These are phyloP conservation scores for Taenaris catops DNA, from an alignment of 2,888 invertebrate genomes.

Conservation along the genomic window DNA sequence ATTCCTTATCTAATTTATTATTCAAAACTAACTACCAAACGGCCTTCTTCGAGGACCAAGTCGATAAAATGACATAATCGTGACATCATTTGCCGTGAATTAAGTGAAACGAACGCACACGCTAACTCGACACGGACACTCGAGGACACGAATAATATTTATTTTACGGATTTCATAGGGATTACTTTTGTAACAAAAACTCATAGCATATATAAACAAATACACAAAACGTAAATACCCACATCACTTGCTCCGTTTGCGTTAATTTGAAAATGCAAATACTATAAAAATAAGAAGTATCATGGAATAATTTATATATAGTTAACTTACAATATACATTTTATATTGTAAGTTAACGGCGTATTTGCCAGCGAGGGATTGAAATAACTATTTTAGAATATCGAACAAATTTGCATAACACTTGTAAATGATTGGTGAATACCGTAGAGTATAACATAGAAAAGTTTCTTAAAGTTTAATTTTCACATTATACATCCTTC, in stretches of 20 bases:
- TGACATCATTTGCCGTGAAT: constrained; percentile 30
- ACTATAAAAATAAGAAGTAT: neutral
- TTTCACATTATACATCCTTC: no score
- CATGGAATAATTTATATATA: no score
- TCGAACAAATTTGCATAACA: no score
- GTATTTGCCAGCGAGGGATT: no score
- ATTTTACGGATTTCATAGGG: constrained; percentile 7
- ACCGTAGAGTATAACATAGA: no score
- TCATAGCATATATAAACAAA: neutral
- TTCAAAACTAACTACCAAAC: constrained; percentile 25
- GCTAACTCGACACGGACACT: constrained; percentile 13
- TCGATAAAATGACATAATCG: constrained; percentile 27
- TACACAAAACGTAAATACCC: neutral
- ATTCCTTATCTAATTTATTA: constrained; percentile 26
- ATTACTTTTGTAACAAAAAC: constrained; percentile 6
- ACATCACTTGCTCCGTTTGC: neutral
- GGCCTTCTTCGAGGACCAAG: constrained; percentile 29
- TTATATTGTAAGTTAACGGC: no score
- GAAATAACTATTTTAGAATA: no score
- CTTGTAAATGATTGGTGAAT: no score
- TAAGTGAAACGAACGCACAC: constrained; percentile 21
- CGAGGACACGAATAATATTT: constrained; percentile 13
- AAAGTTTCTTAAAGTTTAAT: no score
- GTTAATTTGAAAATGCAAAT: no score
- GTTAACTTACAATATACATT: no score